Evolutionary conservation across 2,888 invertebrate species (phyloP), one percentile per base, ranked within the genome.

Genomic region (Chrysotoxum bicinctum): DNA sequence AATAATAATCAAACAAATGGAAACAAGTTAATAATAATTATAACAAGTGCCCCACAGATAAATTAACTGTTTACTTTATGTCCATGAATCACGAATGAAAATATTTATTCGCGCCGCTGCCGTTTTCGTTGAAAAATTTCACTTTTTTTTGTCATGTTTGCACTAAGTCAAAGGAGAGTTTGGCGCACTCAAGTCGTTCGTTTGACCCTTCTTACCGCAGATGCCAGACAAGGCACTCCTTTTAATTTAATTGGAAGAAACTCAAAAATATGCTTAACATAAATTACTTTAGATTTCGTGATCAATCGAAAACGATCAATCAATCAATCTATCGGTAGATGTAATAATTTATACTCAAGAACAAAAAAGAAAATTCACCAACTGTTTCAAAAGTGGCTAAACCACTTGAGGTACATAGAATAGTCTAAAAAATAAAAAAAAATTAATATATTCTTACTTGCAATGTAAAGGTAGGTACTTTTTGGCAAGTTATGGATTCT

Each of bases 251-350:
- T 58, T 75, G 40, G 14, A 70, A 62, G 62, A 70, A 73, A 81
- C n/a, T 37, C 23, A 26, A 68, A 40, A 64, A 40, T 70, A 64
- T 58, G 45, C 7, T 45, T 16, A 64, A 73, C 54, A 74, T 64
- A 73, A 69, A 83, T 78, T 69, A 74, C 74, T 78, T 83, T 74
- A 69, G 52, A 69, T 78, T 83, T 73, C 74, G 73, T 78, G 83
- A 83, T 83, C 69, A 62, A 77, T 74, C 62, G 83, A 68, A 82
- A 56, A 77, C 75, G 54, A 75, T 48, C 68, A 62, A 45, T 37
- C 60, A 12, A 66, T 54, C 32, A 16, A 32, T 45, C 43, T n/a
- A n/a, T n/a, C n/a, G n/a, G n/a, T n/a, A n/a, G 52, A 69, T 56
- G 21, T 14, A 35, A 56, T 14, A 35, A 56, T 56, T 10, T 12